Percentiles rank a stretch among this genome's conserved stretches.
These are phyloP conservation scores for Aplochiton taeniatus DNA, from an alignment of 2,797 vertebrate species.

Conservation along the genomic window DNA sequence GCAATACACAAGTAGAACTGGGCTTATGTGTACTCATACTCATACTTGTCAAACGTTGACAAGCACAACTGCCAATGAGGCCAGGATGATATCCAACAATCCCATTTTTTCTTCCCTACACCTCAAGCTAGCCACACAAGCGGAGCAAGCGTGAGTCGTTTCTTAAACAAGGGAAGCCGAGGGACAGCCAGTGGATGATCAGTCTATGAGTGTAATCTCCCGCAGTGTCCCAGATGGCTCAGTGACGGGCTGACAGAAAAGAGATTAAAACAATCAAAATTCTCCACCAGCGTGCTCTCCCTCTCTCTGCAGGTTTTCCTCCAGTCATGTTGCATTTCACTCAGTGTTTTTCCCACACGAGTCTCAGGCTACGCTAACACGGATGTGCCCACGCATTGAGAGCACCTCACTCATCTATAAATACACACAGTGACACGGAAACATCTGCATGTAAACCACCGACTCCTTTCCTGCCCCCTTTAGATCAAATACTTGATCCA, in stretches of 20 bases:
- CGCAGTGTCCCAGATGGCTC: slow-evolving; percentile 78
- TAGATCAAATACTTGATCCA: background rate
- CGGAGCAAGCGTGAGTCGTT: slow-evolving; percentile 7
- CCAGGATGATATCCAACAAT: slow-evolving; percentile 26
- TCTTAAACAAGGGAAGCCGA: slow-evolving; percentile 39
- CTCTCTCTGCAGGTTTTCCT: slow-evolving; percentile 27
- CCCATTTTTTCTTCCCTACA: slow-evolving; percentile 14
- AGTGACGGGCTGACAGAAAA: slow-evolving; percentile 61
- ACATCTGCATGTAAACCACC: slow-evolving; percentile 2
- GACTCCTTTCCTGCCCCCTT: background rate
- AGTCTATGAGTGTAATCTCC: slow-evolving; percentile 70
- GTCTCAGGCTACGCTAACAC: slow-evolving; percentile 7
- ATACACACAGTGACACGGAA: slow-evolving; percentile 14
- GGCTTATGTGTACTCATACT: background rate
- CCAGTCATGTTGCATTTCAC: slow-evolving; percentile 31
- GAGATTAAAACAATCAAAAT: slow-evolving; percentile 69
- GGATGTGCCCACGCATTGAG: slow-evolving; percentile 1
- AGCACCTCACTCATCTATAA: slow-evolving; percentile 17
- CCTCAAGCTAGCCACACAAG: slow-evolving; percentile 40
- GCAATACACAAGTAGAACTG: background rate
- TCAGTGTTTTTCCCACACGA: background rate
- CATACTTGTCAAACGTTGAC: background rate
- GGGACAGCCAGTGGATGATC: slow-evolving; percentile 55
- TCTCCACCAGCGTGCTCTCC: slow-evolving; percentile 39
- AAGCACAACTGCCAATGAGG: background rate